Conservation (phyloP, 2,888 invertebrate species). For the Calameuta pallipes region DNA sequence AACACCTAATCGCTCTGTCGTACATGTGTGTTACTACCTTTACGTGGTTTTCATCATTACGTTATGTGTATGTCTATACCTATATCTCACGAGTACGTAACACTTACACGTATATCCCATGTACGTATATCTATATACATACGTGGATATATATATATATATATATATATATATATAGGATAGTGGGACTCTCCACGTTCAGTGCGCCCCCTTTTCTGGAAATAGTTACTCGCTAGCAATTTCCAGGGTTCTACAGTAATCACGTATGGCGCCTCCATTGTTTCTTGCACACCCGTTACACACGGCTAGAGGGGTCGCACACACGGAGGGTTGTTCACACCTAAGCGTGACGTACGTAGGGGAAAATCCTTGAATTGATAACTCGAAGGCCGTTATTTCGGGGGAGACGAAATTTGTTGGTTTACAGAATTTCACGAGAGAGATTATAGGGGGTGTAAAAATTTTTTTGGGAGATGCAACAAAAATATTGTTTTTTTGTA, state of each 20-base stretch:
- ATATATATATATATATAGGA: no score
- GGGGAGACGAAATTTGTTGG: no score
- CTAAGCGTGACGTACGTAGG: background rate
- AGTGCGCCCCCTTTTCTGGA: conserved; percentile 27
- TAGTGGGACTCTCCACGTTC: background rate
- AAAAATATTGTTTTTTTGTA: background rate
- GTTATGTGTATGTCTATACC: no score
- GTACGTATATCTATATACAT: no score
- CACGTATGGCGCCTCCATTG: background rate
- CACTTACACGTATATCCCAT: background rate
- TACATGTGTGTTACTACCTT: no score
- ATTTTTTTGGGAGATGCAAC: background rate
- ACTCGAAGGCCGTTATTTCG: background rate
- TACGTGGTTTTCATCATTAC: no score
- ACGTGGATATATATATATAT: no score
- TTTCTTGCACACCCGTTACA: background rate
- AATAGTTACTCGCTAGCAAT: conserved; percentile 40
- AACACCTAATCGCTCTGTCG: conserved; percentile 4
- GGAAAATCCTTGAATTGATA: background rate
- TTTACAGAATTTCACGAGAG: background rate
- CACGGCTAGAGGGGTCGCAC: background rate
- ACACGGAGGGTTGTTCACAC: no score
- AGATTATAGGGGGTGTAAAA: background rate
- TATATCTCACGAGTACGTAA: background rate
- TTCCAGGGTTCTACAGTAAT: conserved; percentile 25